Base-by-base conservation (phyloP, 1,140 invertebrate genomes). In the Schlechtendalia chinensis region DNA sequence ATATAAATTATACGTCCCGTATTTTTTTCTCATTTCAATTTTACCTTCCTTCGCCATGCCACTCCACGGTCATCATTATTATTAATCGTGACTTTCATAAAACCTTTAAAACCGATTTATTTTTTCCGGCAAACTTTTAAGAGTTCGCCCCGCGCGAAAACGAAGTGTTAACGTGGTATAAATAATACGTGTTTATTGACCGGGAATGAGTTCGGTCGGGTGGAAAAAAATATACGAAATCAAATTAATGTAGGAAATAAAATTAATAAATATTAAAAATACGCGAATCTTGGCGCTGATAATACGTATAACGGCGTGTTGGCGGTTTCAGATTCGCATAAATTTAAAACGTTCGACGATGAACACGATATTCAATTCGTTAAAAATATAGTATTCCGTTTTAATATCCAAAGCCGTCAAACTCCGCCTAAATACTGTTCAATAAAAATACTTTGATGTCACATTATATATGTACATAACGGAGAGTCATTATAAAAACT, bases 171-270 rank as follows among this genome's bases (percentile, higher is more conserved):
- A 65, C 61, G 61, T n/a, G 32, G 61, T 65, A 65, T 65, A 32
- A 65, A 65, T 65, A 65, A 65, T 65, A 29, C 29, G 61, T 65
- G 61, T 65, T 65, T 65, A 65, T 65, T 65, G 61, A 65, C 61
- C 61, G 61, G 61, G 17, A 65, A 65, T 65, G 24, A 32, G 61
- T 65, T 65, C 29, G 16, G 32, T 65, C 61, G 10, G 29, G 6
- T 29, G 29, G 61, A 32, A 32, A 32, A 65, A 65, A 65, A 65
- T 24, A 19, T 65, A 65, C 61, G 61, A 39, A 65, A 65, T 65
- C 29, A 32, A 65, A 65, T 65, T 65, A 65, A 65, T 32, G 29
- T n/a, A n/a, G n/a, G n/a, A n/a, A n/a, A n/a, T n/a, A 24, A 65
- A 32, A 65, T 65, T 65, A 65, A 32, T 32, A 32, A 65, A 65